Evolutionary conservation across 2,888 invertebrate genomes (phyloP).

Genomic region (Noctua comes): DNA sequence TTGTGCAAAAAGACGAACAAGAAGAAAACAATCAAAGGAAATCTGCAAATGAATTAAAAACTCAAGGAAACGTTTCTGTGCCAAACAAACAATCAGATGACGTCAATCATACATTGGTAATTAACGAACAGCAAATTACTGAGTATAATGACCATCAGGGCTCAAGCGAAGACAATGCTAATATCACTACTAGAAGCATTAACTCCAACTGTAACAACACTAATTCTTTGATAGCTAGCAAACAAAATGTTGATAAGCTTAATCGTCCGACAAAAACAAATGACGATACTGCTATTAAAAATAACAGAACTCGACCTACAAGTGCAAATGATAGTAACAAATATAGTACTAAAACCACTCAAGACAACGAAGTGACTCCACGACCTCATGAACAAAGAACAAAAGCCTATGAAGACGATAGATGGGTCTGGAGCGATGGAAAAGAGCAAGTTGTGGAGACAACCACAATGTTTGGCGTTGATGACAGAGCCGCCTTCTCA

Average conservation of each 20-base stretch:
- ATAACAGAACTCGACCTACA: not conserved
- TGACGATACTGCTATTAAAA: constrained; percentile 3
- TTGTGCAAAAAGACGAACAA: not conserved
- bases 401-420: constrained; percentile 34
- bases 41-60: constrained; percentile 7
- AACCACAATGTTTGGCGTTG: constrained; percentile 22
- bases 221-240: constrained; percentile 16
- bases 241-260: constrained; percentile 11
- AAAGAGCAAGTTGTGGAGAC: constrained; percentile 19
- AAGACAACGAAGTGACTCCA: constrained; percentile 50
- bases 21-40: constrained; percentile 2
- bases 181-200: constrained; percentile 29
- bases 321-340: not conserved
- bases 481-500: constrained; percentile 58
- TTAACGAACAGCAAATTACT: constrained; percentile 34
- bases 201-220: constrained; percentile 11
- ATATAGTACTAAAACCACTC: constrained; percentile 26
- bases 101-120: constrained; percentile 29
- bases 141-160: constrained; percentile 8
- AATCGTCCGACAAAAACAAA: constrained; percentile 27
- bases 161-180: constrained; percentile 15
- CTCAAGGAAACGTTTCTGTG: constrained; percentile 1
- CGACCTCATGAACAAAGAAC: constrained; percentile 3
- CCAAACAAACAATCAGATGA: constrained; percentile 46
- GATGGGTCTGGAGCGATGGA: constrained; percentile 61